phyloP scores from a whole-genome alignment of 2,888 invertebrate genomes.

The Dryomyza anilis region DNA sequence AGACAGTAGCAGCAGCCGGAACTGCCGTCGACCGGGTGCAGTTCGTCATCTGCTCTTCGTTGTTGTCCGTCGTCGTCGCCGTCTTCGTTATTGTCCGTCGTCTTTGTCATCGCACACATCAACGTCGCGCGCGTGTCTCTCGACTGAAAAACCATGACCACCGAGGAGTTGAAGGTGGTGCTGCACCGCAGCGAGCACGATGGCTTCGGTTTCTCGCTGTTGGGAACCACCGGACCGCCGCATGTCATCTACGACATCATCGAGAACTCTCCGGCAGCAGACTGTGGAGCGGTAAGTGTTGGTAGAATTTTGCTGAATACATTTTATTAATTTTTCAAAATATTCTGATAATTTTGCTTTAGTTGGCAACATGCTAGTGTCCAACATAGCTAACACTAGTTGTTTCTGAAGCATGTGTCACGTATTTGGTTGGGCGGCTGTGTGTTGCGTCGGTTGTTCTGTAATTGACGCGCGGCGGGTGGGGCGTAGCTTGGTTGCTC shows the following conservation, averaged over 20 bases:
- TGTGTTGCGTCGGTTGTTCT: background rate
- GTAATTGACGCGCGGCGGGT: too few species aligned
- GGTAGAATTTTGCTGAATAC: too few species aligned
- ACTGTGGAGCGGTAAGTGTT: constrained; percentile 69
- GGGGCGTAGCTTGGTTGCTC: too few species aligned
- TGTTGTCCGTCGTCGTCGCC: too few species aligned
- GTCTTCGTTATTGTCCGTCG: background rate
- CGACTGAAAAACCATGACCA: constrained; percentile 65
- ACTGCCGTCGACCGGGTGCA: constrained; percentile 37
- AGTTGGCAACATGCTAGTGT: too few species aligned
- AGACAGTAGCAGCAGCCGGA: constrained; percentile 16
- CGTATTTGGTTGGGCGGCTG: background rate
- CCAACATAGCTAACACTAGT: too few species aligned
- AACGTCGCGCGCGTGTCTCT: background rate
- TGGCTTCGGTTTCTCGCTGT: constrained; percentile 89
- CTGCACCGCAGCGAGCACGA: constrained; percentile 84
- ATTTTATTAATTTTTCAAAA: too few species aligned
- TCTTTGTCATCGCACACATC: background rate
- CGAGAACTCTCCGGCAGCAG: constrained; percentile 91
- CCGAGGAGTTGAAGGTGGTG: constrained; percentile 88
- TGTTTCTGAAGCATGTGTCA: constrained; percentile 14
- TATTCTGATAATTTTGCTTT: too few species aligned
- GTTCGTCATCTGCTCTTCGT: too few species aligned
- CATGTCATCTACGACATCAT: constrained; percentile 93
- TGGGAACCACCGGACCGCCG: constrained; percentile 89